Evolutionary conservation across 1,140 invertebrate genomes (phyloP), one percentile per base, ranked within the genome.

Genomic region (Dendrolimus punctatus): DNA sequence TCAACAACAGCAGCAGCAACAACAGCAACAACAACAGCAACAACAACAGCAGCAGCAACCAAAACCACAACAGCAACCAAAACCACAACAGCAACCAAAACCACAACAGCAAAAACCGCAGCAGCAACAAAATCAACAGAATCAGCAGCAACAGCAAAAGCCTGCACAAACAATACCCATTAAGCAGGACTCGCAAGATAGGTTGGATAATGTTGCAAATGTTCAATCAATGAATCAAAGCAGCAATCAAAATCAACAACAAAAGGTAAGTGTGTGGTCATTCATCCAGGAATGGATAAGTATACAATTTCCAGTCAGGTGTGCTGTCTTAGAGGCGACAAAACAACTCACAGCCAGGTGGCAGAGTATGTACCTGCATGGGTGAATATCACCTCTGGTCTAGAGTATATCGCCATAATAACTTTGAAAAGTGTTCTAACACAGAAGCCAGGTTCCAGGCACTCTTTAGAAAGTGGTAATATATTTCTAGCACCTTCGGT

Each of bases 111-210:
- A 66, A 41, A 58, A 43, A 8, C 70, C 62, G 36, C 52, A 64
- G 43, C 65, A 64, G 23, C 66, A 60, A 45, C 60, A 57, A 36
- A 60, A 56, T 38, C 51, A 60, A 8, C 59, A 53, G 45, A 51
- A 65, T 23, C 65, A 58, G 23, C 65, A 60, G 44, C 66, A 69
- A 46, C 60, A 66, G 49, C 58, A 53, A 8, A 66, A 71, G 39
- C 49, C 59, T 55, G 47, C 47, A 6, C 63, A 61, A 45, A 70
- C 55, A 59, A 53, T 51, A 10, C 62, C 53, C 47, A 36, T 53
- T 8, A 78, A 72, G 39, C 46, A 50, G 43, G 67, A 74, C 8
- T 62, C 70, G 5, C 67, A 78, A 49, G 79, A 80, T 50, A 65
- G 71, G 53, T 67, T 76, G 49, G 77, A 79, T 59, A 82, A 76